Percentiles rank a stretch among this genome's conserved stretches.
Conservation (phyloP, 1,140 invertebrate genomes). For the Helicoverpa armigera region DNA sequence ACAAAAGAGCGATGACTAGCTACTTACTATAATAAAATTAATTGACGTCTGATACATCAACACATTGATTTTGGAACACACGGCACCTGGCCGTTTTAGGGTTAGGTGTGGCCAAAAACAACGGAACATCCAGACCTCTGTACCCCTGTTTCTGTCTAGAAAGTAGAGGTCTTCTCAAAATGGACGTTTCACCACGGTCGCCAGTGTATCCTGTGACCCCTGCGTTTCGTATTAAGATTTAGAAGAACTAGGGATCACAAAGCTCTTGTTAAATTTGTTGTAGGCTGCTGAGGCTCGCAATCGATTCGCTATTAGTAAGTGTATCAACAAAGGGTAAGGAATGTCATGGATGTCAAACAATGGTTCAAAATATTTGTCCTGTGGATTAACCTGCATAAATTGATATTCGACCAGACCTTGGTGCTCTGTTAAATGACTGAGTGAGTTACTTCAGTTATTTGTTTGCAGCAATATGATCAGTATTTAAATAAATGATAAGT, state of each 20-base stretch:
- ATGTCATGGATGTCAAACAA: background rate
- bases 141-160: background rate
- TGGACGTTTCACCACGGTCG: background rate
- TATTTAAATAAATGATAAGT: too few relatives aligned
- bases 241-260: background rate
- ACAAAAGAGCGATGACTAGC: conserved; percentile 11
- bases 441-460: too few relatives aligned
- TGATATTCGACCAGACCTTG: too few relatives aligned
- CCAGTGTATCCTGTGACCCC: background rate
- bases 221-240: background rate
- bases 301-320: background rate
- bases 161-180: background rate
- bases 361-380: conserved; percentile 18
- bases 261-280: background rate
- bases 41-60: conserved; percentile 31
- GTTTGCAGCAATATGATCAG: too few relatives aligned
- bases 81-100: conserved; percentile 24
- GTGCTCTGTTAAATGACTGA: too few relatives aligned
- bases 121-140: background rate
- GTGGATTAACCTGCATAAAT: background rate
- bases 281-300: background rate
- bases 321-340: background rate
- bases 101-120: conserved; percentile 25
- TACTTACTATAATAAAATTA: conserved; percentile 38
- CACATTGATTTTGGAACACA: conserved; percentile 40